phyloP scores from a whole-genome alignment of 2,797 vertebrate species.

The Coendou prehensilis region DNA sequence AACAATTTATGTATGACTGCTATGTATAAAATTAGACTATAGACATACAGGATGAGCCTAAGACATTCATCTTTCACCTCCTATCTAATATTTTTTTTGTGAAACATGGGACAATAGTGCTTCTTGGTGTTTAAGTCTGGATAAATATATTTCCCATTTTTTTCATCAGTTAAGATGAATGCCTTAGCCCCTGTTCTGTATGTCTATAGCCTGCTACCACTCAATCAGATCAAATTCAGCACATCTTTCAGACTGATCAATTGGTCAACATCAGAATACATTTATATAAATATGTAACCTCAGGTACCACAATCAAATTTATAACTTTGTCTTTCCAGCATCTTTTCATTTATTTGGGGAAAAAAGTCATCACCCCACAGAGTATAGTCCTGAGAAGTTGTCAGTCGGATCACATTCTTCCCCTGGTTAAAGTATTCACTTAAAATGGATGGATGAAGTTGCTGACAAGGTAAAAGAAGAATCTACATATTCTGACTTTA shows the following conservation, averaged over 20 bases:
- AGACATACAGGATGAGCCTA: background rate
- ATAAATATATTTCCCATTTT: constrained; percentile 22
- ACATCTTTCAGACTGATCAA: background rate
- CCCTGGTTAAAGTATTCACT: background rate
- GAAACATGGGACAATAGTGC: background rate
- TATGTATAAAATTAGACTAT: background rate
- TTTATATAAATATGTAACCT: background rate
- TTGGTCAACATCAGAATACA: background rate
- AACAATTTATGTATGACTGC: background rate
- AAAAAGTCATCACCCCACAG: background rate
- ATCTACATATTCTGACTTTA: background rate
- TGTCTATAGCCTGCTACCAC: background rate
- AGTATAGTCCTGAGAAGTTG: background rate
- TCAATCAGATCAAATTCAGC: background rate
- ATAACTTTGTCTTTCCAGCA: background rate
- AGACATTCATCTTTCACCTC: background rate
- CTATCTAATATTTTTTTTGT: background rate
- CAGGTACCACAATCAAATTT: background rate
- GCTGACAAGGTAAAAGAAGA: background rate
- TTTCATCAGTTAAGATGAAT: background rate
- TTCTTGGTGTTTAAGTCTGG: background rate
- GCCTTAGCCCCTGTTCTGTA: background rate
- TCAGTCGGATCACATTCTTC: background rate
- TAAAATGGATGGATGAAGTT: background rate
- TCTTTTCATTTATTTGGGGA: background rate